Conservation (phyloP, 1,140 invertebrate species). For the Euwallacea fornicatus region DNA sequence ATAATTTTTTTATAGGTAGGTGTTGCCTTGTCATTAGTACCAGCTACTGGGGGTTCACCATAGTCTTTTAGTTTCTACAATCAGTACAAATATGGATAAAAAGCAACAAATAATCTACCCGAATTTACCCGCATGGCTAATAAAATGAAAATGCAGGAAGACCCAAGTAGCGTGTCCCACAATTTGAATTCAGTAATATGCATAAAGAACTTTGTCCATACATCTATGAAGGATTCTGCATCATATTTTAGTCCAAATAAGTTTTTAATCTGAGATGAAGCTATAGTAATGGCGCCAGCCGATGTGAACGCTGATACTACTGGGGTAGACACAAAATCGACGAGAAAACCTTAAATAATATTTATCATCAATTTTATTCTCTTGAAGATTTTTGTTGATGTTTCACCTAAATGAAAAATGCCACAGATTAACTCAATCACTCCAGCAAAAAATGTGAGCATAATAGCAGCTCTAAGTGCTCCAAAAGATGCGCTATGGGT, state of each 20-base stretch:
- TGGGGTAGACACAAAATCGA: constrained; percentile 83
- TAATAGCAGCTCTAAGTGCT: constrained; percentile 65
- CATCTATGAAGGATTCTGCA: constrained; percentile 64
- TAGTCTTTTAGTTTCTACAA: constrained; percentile 51
- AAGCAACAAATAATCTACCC: too few relatives aligned
- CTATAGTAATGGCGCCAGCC: constrained; percentile 82
- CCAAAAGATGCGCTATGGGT: constrained; percentile 57
- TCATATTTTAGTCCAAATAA: constrained; percentile 68
- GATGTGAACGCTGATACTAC: constrained; percentile 87
- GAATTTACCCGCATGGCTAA: constrained; percentile 63
- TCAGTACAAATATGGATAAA: not conserved
- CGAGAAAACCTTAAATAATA: constrained; percentile 70
- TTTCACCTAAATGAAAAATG: constrained; percentile 67
- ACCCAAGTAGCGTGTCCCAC: constrained; percentile 66
- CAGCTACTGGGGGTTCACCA: constrained; percentile 38
- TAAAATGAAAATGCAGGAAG: constrained; percentile 63
- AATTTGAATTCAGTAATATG: constrained; percentile 59
- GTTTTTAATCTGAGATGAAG: constrained; percentile 77
- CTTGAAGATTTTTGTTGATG: not conserved
- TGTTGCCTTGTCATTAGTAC: constrained; percentile 13
- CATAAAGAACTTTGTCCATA: constrained; percentile 59
- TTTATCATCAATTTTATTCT: not conserved
- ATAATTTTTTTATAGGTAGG: constrained; percentile 56
- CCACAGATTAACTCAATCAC: constrained; percentile 69
- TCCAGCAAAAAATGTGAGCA: constrained; percentile 74